phyloP scores from a whole-genome alignment of 2,113 vertebrate genomes.

The Ictalurus furcatus region DNA sequence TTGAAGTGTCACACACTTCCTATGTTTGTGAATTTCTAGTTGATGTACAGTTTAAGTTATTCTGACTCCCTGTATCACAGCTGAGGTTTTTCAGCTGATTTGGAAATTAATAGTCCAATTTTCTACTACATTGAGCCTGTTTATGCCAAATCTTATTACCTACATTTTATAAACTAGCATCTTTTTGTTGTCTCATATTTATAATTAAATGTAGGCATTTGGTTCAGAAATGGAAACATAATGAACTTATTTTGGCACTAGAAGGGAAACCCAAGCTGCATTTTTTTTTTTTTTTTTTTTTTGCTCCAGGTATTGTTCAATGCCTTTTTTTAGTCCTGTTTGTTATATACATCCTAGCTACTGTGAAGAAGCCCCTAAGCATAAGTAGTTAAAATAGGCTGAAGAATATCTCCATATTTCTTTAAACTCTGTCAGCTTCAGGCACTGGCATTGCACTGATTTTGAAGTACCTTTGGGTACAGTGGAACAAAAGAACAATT shows the following conservation, averaged over 20 bases:
- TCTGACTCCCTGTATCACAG: not conserved
- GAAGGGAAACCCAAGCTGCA: not conserved
- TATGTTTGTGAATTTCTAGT: not conserved
- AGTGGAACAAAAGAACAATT: slow-evolving; percentile 12
- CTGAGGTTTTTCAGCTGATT: not conserved
- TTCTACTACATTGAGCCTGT: not conserved
- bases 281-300: too few relatives aligned
- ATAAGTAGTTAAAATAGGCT: not conserved
- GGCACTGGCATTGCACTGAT: not conserved
- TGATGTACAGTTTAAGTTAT: not conserved
- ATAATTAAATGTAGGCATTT: not conserved
- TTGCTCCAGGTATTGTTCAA: not conserved
- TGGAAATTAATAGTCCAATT: not conserved
- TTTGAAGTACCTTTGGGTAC: not conserved
- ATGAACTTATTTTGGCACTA: not conserved
- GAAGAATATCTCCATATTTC: not conserved
- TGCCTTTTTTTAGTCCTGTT: not conserved
- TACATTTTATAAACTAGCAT: not conserved
- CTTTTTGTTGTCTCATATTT: not conserved
- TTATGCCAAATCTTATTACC: not conserved
- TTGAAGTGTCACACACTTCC: not conserved
- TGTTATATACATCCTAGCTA: not conserved
- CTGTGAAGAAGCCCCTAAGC: not conserved
- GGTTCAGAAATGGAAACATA: not conserved
- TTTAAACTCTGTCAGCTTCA: not conserved